These are phyloP conservation scores for Andricus curvator DNA, from an alignment of 2,888 invertebrate genomes.

Conservation along the genomic window DNA sequence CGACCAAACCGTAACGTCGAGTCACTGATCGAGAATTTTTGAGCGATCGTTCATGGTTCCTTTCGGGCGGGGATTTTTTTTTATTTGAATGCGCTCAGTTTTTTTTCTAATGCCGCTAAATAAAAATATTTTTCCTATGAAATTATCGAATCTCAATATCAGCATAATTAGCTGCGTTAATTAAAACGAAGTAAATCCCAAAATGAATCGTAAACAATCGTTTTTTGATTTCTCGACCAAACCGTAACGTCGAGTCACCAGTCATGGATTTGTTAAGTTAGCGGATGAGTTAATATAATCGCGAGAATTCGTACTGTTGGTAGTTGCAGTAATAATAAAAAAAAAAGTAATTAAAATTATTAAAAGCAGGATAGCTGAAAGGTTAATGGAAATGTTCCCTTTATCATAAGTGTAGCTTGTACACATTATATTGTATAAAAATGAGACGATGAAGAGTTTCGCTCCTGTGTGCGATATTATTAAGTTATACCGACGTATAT, in stretches of 20 bases:
- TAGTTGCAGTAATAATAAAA: constrained; percentile 38
- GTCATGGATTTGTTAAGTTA: constrained; percentile 61
- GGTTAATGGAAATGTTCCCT: constrained; percentile 51
- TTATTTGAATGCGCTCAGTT: background rate
- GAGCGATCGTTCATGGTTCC: background rate
- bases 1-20: constrained; percentile 37
- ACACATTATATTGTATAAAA: constrained; percentile 50
- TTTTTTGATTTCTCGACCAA: constrained; percentile 32
- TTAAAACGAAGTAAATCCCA: too few species aligned
- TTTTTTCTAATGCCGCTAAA: background rate
- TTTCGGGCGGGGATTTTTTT: background rate
- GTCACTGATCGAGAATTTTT: constrained; percentile 41
- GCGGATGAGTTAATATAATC: constrained; percentile 21
- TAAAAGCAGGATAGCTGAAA: constrained; percentile 48
- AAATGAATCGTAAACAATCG: background rate
- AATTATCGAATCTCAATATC: constrained; percentile 17
- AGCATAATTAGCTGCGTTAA: background rate
- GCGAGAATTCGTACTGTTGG: constrained; percentile 38
- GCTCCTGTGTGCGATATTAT: constrained; percentile 52
- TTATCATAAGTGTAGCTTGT: constrained; percentile 23
- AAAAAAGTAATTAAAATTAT: constrained; percentile 31
- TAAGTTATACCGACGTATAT: constrained; percentile 47
- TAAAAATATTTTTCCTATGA: background rate
- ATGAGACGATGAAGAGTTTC: constrained; percentile 33
- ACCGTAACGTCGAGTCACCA: constrained; percentile 50